These are phyloP conservation scores for Pristionchus maxplancki DNA, from an alignment of 2,888 invertebrate genomes.

Conservation along the genomic window DNA sequence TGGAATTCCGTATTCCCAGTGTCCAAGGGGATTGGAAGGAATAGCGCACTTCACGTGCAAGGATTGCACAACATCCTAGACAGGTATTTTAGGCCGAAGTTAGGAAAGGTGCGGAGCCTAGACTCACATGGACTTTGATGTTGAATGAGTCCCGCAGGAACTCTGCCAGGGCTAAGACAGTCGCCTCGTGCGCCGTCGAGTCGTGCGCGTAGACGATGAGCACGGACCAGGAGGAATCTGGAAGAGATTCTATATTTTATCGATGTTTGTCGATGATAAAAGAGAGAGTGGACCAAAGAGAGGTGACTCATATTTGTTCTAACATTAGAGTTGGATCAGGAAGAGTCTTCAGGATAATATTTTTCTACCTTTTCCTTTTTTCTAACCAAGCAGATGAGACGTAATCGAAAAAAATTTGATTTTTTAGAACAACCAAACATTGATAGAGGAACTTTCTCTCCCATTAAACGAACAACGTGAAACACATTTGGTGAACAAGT, in stretches of 20 bases:
- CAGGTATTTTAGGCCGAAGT: neutral
- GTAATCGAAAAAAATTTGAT: no score
- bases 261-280: no score
- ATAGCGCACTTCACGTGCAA: no score
- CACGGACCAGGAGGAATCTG: conserved; percentile 58
- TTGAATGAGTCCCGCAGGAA: conserved; percentile 69
- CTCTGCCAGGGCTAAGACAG: conserved; percentile 74
- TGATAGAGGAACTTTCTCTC: neutral
- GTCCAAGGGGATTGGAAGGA: no score
- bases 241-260: neutral
- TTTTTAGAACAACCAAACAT: neutral
- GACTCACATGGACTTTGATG: conserved; percentile 68
- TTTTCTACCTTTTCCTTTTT: no score
- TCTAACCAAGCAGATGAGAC: no score
- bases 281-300: no score
- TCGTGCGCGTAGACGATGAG: conserved; percentile 76
- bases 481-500: neutral
- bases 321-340: no score
- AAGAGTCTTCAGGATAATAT: no score
- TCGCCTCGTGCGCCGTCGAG: conserved; percentile 71
- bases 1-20: no score
- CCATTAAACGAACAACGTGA: neutral
- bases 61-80: no score
- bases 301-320: no score
- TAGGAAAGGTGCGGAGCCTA: neutral